Evolutionary conservation across 2,113 vertebrate species (phyloP).

Genomic region (Fulica atra): DNA sequence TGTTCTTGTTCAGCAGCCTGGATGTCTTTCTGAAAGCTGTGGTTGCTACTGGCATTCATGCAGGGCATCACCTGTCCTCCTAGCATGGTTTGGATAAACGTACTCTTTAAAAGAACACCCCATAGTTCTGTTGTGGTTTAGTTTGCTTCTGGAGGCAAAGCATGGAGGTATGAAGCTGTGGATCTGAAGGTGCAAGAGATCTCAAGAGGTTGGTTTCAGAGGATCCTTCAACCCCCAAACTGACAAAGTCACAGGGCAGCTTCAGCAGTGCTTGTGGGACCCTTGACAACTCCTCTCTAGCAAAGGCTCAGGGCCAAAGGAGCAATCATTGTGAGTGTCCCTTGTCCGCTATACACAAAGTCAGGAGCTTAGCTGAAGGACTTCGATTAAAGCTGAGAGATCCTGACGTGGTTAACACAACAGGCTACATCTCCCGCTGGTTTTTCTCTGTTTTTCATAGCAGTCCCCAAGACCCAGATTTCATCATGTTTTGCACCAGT

Average conservation of each 20-base stretch:
- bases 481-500: background rate
- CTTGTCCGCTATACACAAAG: rapidly evolving
- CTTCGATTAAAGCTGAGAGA: background rate
- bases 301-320: background rate
- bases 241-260: background rate
- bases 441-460: background rate
- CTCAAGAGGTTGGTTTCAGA: background rate
- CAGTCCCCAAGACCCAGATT: background rate
- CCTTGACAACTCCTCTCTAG: background rate
- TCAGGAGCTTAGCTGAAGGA: background rate
- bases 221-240: background rate
- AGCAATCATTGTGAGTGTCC: background rate
- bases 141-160: background rate
- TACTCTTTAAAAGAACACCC: rapidly evolving
- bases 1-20: background rate
- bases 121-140: background rate
- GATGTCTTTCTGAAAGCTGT: background rate
- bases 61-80: background rate
- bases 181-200: background rate
- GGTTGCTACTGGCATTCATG: background rate
- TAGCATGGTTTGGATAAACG: background rate
- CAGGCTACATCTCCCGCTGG: background rate
- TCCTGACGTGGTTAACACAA: background rate
- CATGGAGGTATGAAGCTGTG: background rate
- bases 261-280: background rate